Percentiles rank a stretch among this genome's conserved stretches.
phyloP scores from a whole-genome alignment of 2,113 vertebrate genomes.

The Pomatorhinus ruficollis region DNA sequence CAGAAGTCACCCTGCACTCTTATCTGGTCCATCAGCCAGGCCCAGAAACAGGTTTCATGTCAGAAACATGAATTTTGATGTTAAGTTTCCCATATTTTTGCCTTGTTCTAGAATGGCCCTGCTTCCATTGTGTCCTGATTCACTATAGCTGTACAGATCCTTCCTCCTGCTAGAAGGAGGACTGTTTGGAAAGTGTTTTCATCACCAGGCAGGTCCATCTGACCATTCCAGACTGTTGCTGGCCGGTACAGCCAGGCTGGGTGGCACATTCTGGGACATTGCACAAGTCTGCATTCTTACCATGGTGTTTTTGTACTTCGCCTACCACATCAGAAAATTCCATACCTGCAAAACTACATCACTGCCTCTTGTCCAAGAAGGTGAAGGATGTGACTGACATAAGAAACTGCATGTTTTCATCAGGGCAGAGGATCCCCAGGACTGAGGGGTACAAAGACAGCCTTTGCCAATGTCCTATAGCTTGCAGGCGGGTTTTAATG shows the following conservation, averaged over 20 bases:
- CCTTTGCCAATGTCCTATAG: neutral
- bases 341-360: neutral
- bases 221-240: neutral
- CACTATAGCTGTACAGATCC: neutral
- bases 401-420: neutral
- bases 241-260: neutral
- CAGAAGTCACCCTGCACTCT: neutral
- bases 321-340: neutral
- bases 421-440: neutral
- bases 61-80: neutral
- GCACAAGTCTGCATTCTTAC: neutral
- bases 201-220: neutral
- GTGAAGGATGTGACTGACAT: neutral
- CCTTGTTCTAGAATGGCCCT: neutral
- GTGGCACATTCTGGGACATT: neutral
- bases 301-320: neutral
- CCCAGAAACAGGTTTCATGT: neutral
- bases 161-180: neutral
- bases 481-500: neutral
- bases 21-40: neutral
- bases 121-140: neutral
- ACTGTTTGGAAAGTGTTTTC: neutral
- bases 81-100: neutral
- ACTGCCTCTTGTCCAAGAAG: neutral
- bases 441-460: neutral